A percentile compares a stretch with the other conserved stretches of the same genome.
Conservation (phyloP, 2,888 invertebrate genomes). For the Stictocephala bisonia region DNA sequence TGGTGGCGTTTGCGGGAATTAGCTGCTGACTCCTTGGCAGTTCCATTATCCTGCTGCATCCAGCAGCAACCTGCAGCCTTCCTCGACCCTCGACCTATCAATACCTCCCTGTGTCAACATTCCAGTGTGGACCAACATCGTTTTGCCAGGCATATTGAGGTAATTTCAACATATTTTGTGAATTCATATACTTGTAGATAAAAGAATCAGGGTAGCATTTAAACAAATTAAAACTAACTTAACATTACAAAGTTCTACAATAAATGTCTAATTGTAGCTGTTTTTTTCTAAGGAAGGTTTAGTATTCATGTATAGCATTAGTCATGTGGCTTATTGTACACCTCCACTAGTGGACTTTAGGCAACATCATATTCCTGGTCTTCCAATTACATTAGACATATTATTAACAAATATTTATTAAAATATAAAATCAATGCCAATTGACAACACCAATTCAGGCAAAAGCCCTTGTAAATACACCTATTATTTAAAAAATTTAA, state of each 20-base stretch:
- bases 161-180: slow-evolving; percentile 14
- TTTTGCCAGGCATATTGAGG: slow-evolving; percentile 71
- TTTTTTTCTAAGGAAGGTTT: not conserved
- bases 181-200: not conserved
- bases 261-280: not conserved
- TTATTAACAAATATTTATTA: too few species aligned
- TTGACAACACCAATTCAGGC: too few species aligned
- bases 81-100: slow-evolving; percentile 80
- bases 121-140: slow-evolving; percentile 69
- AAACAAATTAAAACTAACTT: too few species aligned
- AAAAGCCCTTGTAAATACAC: too few species aligned
- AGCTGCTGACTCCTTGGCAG: slow-evolving; percentile 66
- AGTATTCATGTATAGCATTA: not conserved
- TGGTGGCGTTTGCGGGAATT: slow-evolving; percentile 81
- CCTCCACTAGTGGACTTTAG: too few species aligned
- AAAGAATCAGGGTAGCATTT: too few species aligned
- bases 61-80: slow-evolving; percentile 67
- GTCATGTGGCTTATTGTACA: too few species aligned
- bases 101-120: slow-evolving; percentile 78
- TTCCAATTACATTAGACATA: too few species aligned
- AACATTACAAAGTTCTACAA: too few species aligned
- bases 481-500: too few species aligned
- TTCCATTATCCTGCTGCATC: slow-evolving; percentile 78
- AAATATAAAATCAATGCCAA: too few species aligned
- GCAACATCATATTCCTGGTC: too few species aligned